Evolutionary conservation across 2,888 invertebrate genomes (phyloP).

Genomic region (Ptilodon capucinus): DNA sequence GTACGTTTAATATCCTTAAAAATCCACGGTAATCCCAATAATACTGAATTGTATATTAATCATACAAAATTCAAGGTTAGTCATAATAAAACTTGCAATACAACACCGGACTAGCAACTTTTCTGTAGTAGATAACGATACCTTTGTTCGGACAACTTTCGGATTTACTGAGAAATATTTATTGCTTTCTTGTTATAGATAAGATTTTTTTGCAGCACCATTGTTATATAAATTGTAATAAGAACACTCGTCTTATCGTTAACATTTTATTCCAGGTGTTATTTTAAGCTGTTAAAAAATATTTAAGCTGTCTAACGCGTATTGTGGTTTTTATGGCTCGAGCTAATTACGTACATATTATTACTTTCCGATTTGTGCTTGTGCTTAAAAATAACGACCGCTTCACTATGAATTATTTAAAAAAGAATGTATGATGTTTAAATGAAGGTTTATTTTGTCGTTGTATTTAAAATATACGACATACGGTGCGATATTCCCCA

Average conservation of each 20-base stretch:
- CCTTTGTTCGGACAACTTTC: constrained; percentile 21
- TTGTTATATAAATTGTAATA: constrained; percentile 10
- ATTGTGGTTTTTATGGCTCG: too few relatives aligned
- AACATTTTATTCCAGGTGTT: constrained; percentile 19
- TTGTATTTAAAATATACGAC: too few relatives aligned
- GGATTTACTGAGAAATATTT: constrained; percentile 32
- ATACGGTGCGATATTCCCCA: too few relatives aligned
- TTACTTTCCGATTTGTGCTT: too few relatives aligned
- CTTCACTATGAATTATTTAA: too few relatives aligned
- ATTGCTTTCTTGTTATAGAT: constrained; percentile 33
- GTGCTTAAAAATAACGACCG: too few relatives aligned
- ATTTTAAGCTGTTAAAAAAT: background rate
- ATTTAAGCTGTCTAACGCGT: background rate
- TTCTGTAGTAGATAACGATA: constrained; percentile 17
- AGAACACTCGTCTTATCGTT: background rate
- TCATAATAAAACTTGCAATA: background rate
- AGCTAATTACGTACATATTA: too few relatives aligned
- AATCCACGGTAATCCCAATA: background rate
- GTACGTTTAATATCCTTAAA: background rate
- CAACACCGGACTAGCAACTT: constrained; percentile 16
- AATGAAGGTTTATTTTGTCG: too few relatives aligned
- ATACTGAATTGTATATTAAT: constrained; percentile 4
- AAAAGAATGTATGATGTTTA: too few relatives aligned
- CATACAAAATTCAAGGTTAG: constrained; percentile 7
- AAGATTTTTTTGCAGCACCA: constrained; percentile 24